These are phyloP conservation scores for Crax fasciolata DNA, from an alignment of 2,797 vertebrate species.

Conservation along the genomic window DNA sequence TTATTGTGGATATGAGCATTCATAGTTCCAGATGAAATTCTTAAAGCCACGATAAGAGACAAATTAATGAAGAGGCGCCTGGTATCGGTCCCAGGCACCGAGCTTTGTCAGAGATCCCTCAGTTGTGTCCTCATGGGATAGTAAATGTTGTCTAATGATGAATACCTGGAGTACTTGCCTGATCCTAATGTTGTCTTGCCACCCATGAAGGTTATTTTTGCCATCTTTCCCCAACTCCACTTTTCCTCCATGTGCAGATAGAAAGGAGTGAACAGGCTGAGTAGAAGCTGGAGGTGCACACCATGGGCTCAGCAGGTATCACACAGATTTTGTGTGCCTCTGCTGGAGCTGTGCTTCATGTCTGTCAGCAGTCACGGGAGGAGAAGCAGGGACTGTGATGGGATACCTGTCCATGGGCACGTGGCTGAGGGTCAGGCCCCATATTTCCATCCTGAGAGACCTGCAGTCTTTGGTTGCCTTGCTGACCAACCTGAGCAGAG, in stretches of 20 bases:
- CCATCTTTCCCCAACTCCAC: neutral
- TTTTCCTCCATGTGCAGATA: neutral
- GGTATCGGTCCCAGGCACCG: neutral
- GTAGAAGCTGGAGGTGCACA: neutral
- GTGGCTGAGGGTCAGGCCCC: neutral
- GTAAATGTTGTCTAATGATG: neutral
- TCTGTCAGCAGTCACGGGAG: rapidly evolving
- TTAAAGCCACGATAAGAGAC: neutral
- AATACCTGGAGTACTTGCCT: neutral
- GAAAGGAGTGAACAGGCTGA: neutral
- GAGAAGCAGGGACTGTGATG: neutral
- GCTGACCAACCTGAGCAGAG: neutral
- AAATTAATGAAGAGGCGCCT: neutral
- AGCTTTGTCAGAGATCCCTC: neutral
- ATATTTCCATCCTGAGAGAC: neutral
- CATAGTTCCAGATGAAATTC: neutral
- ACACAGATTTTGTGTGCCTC: neutral
- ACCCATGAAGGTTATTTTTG: neutral
- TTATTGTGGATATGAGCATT: neutral
- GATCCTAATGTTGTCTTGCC: neutral
- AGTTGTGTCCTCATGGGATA: neutral
- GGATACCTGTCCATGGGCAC: neutral
- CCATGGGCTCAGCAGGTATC: neutral
- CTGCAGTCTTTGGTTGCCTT: neutral
- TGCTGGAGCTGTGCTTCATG: neutral